Percentiles rank a stretch among this genome's conserved stretches.
These are phyloP conservation scores for Mesorhabditis spiculigera DNA, from an alignment of 2,888 invertebrate genomes.

Conservation along the genomic window DNA sequence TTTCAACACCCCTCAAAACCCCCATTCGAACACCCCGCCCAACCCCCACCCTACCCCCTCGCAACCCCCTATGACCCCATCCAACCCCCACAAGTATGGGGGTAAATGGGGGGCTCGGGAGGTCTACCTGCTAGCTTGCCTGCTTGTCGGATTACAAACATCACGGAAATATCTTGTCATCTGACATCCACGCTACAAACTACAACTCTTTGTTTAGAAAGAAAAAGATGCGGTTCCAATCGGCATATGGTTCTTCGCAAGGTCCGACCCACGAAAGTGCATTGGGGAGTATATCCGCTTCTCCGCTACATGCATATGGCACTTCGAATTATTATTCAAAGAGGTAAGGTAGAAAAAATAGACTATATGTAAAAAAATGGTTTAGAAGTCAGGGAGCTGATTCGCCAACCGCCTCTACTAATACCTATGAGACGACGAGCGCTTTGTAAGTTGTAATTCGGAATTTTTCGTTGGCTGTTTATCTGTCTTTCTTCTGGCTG, in stretches of 20 bases:
- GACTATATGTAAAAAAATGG: neutral
- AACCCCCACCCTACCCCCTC: too few relatives aligned
- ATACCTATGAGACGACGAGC: neutral
- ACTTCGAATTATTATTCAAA: constrained; percentile 5
- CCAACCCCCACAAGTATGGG: too few relatives aligned
- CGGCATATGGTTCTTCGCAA: neutral
- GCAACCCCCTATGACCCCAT: too few relatives aligned
- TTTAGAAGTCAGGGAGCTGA: neutral
- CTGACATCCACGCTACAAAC: too few relatives aligned
- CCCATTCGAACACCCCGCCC: too few relatives aligned
- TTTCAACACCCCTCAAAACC: too few relatives aligned
- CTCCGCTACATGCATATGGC: neutral
- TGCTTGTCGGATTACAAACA: too few relatives aligned
- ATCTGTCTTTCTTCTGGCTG: too few relatives aligned
- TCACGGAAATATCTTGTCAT: too few relatives aligned
- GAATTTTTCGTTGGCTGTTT: too few relatives aligned
- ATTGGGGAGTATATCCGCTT: neutral
- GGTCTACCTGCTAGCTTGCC: too few relatives aligned
- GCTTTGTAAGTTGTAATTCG: constrained; percentile 3
- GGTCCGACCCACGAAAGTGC: neutral
- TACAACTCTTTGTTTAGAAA: neutral
- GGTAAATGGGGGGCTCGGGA: too few relatives aligned
- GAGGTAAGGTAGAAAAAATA: neutral
- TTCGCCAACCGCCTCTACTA: neutral
- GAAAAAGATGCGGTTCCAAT: neutral